Evolutionary conservation across 2,888 invertebrate genomes (phyloP).

Genomic region (Cyaniris semiargus): DNA sequence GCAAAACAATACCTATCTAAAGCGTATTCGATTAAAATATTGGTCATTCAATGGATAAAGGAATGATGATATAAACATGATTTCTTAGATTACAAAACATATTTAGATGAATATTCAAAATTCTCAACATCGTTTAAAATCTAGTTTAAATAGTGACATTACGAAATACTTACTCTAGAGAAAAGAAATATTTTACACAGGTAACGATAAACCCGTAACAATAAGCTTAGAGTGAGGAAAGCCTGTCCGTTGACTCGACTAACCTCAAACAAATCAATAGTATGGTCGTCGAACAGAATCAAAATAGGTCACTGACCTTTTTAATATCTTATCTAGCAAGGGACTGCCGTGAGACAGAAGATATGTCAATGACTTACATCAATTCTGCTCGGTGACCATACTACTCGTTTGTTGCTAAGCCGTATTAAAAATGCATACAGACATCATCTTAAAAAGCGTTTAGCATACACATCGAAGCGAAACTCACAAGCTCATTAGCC

Average conservation of each 20-base stretch:
- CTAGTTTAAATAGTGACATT: constrained; percentile 30
- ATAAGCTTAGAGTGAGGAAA: constrained; percentile 44
- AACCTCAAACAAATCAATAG: not conserved
- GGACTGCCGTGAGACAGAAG: not conserved
- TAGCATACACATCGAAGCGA: constrained; percentile 4
- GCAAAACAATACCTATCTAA: constrained; percentile 34
- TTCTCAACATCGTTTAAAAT: constrained; percentile 32
- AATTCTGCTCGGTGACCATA: not conserved
- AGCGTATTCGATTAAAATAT: constrained; percentile 22
- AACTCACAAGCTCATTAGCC: constrained; percentile 34
- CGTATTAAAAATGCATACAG: constrained; percentile 17
- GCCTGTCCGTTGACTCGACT: not conserved
- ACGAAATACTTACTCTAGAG: constrained; percentile 35
- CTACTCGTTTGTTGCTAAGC: not conserved
- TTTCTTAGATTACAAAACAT: constrained; percentile 19
- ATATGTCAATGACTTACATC: not conserved
- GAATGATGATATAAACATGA: constrained; percentile 27
- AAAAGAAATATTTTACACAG: constrained; percentile 49
- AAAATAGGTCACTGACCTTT: not conserved
- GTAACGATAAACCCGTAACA: constrained; percentile 58
- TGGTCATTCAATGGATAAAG: constrained; percentile 32
- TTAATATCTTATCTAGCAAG: constrained; percentile 8
- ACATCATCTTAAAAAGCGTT: constrained; percentile 19
- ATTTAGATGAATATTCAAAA: constrained; percentile 30
- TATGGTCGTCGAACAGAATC: not conserved